Evolutionary conservation across 2,113 vertebrate genomes (phyloP), one percentile per base, ranked within the genome.

Genomic region (Lophius piscatorius): DNA sequence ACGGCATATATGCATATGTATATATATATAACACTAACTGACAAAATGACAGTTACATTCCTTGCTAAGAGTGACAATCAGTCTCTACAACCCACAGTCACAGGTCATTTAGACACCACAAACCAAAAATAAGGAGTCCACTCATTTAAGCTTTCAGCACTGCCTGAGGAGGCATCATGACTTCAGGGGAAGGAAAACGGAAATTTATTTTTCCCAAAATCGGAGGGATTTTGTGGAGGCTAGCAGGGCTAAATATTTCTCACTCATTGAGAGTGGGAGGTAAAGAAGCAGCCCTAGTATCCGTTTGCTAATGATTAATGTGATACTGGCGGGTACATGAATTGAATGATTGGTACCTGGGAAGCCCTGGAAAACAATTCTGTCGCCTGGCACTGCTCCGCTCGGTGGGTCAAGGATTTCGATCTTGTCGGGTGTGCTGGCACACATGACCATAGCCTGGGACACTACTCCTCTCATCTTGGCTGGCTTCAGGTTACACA

Each of bases 391-490:
- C 60, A 91, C 81, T 1, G 94, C 90, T 16, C 94, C 94, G 0
- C 67, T 46, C 1, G 96, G 97, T 56, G 97, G 96, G 63, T 94
- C 91, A 57, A 99, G 80, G 82, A 98, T 96, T 87, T 99, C 97
- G 34, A 99, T 90, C 50, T 95, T 96, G 58, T 98, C 95, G 23
- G 92, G 93, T 7, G 94, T 94, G 72, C 94, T 95, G 61, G 96
- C 95, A 79, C 97, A 99, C 94, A 99, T 96, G 61, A 99, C 84
- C 95, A 95, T 96, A 20, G 95, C 97, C 70, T 98, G 95, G 33
- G 97, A 99, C 3, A 95, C 47, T 1, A 98, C 90, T 6, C 97
- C 97, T 74, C 97, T 92, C 94, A 98, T 95, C 85, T 96, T 97
- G 5, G 93, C 94, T 62, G 96, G 93, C 87, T 96, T 98, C 84